Percentiles rank a stretch among this genome's conserved stretches.
These are phyloP conservation scores for Leptosomus discolor DNA, from an alignment of 2,113 vertebrate genomes.

Conservation along the genomic window DNA sequence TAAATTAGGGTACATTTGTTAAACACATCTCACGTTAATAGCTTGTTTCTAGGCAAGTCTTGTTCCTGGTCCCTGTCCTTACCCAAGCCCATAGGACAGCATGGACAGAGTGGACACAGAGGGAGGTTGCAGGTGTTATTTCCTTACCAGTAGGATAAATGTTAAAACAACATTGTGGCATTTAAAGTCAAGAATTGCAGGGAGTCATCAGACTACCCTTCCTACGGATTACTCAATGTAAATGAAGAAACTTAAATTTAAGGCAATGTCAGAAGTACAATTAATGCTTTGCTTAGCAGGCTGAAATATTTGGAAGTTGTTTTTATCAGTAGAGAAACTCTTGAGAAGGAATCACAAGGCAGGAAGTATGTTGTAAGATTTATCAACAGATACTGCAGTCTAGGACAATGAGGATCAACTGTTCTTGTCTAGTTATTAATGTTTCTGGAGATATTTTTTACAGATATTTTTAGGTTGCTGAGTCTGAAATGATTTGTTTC, in stretches of 20 bases:
- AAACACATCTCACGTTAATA: neutral
- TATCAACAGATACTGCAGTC: neutral
- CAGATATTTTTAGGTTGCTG: neutral
- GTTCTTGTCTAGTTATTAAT: neutral
- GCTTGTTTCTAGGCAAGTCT: neutral
- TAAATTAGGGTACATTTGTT: neutral
- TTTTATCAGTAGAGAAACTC: neutral
- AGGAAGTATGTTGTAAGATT: neutral
- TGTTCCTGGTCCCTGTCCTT: neutral
- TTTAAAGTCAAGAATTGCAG: neutral
- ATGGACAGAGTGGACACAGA: neutral
- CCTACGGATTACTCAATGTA: neutral
- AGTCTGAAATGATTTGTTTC: neutral
- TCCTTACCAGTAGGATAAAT: neutral
- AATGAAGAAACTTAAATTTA: neutral
- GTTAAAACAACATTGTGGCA: neutral
- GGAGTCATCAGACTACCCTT: neutral
- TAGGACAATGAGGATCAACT: neutral
- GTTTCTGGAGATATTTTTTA: neutral
- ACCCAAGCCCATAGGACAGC: neutral
- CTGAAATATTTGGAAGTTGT: neutral
- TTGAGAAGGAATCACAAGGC: neutral
- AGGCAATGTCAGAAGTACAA: neutral
- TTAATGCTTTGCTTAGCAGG: neutral
- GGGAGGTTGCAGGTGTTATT: neutral